Base-by-base conservation (phyloP, 2,888 invertebrate genomes). In the Pristionchus japonicus region DNA sequence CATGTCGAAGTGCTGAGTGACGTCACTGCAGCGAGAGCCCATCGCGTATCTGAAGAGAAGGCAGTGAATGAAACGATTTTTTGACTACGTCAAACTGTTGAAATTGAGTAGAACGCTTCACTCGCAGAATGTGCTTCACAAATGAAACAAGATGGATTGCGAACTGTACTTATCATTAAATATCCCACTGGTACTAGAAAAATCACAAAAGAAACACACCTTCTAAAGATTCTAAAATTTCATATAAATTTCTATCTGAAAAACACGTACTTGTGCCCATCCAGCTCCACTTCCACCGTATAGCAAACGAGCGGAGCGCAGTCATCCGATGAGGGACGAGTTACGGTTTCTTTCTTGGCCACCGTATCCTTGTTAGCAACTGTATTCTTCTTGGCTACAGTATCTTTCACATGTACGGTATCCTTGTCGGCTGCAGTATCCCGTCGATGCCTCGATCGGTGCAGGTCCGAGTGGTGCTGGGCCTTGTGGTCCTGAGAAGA, bases 1-100 rank as follows among this genome's bases (percentile, higher is more conserved):
- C 86, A 86, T 86, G 74, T 86, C 86, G 61, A 87, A 87, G 87
- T 87, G 80, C n/a, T 87, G 87, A 15, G 87, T 87, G 77, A 87
- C 47, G 43, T 87, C 80, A 7, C 37, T 31, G 43, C 87, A 87
- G 1, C 87, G 52, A 3, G 87, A 80, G 23, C 77, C 77, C 87
- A 87, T 87, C 40, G 77, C 77, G 61, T 80, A 87, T 17, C 87
- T 87, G 11, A 37, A 70, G 67, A 67, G 7, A 17, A 31, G 11
- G 13, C 34, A 67, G 27, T n/a, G 13, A 27, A 27, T 64, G 64
- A 23, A 64, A 27, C 27, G 7, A 4, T 23, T 6, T 57, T 20
- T 57, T n/a, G n/a, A n/a, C n/a, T n/a, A n/a, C n/a, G n/a, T n/a
- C n/a, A n/a, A n/a, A n/a, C n/a, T n/a, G n/a, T n/a, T n/a, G n/a